Conservation (phyloP, 2,113 vertebrate species). For the Menura novaehollandiae region DNA sequence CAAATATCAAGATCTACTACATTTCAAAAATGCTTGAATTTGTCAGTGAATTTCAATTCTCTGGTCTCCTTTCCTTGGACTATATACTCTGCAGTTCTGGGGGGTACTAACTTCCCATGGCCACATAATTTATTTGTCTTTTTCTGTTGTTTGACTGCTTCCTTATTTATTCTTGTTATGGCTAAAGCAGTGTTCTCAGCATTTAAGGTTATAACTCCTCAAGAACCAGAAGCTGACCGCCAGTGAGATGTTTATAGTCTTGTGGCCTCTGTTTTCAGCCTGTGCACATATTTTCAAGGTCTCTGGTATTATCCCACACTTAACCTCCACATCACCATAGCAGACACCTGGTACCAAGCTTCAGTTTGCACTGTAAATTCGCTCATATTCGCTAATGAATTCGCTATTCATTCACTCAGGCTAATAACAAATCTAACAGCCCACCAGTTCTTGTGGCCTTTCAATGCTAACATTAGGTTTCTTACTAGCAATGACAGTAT, state of each 20-base stretch:
- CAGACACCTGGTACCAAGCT: not conserved
- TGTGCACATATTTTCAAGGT: not conserved
- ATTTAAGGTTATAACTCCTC: not conserved
- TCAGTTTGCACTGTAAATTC: not conserved
- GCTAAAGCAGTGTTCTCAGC: not conserved
- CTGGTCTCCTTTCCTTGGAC: not conserved
- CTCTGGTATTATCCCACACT: not conserved
- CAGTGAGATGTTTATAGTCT: not conserved
- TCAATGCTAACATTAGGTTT: not conserved
- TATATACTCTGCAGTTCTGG: not conserved
- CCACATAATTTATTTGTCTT: not conserved
- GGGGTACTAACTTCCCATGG: not conserved
- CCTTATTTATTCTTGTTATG: not conserved
- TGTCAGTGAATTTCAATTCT: not conserved
- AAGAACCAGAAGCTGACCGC: not conserved
- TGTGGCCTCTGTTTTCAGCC: not conserved
- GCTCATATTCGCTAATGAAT: no score
- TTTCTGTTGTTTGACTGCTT: not conserved
- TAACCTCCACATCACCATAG: not conserved
- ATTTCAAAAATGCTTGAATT: not conserved
- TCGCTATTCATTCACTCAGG: no score
- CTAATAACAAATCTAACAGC: not conserved
- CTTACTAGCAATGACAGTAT: not conserved
- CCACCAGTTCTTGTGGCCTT: not conserved
- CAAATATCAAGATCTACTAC: not conserved